These are phyloP conservation scores for Phenganax subtilis DNA, from an alignment of 92 coral and sea anemone species.

Conservation along the genomic window DNA sequence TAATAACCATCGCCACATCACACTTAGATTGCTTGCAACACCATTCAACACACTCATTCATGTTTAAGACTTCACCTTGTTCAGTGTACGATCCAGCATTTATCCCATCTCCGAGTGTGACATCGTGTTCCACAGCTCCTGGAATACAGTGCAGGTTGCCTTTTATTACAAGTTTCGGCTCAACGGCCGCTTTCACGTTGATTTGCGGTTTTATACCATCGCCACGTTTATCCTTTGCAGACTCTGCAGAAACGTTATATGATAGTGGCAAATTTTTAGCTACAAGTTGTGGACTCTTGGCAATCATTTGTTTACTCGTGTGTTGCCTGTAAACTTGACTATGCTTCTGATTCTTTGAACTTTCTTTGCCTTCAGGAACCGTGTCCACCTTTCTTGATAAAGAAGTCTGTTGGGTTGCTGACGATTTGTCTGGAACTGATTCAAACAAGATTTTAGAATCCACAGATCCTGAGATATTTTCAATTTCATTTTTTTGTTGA, in stretches of 20 bases:
- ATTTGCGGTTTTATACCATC: slow-evolving; percentile 43
- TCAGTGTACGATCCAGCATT: slow-evolving; percentile 37
- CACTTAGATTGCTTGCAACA: slow-evolving; percentile 28
- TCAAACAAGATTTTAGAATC: no score
- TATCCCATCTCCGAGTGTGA: slow-evolving; percentile 31
- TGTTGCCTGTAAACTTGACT: not conserved
- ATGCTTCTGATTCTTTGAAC: not conserved
- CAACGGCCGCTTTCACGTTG: slow-evolving; percentile 34
- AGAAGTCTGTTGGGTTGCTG: no score
- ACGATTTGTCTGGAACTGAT: no score
- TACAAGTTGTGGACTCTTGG: not conserved
- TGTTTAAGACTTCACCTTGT: slow-evolving; percentile 39
- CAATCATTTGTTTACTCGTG: not conserved
- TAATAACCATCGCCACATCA: slow-evolving; percentile 38
- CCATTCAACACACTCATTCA: slow-evolving; percentile 48
- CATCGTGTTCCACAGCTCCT: slow-evolving; percentile 30
- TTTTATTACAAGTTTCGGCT: slow-evolving; percentile 4
- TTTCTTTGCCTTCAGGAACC: not conserved
- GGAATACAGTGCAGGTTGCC: slow-evolving; percentile 10
- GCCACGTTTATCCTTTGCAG: slow-evolving; percentile 19
- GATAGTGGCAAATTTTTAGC: not conserved
- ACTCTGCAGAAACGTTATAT: not conserved
- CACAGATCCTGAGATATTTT: no score
- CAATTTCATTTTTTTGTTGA: no score
- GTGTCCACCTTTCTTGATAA: no score